Evolutionary conservation across 2,797 vertebrate species (phyloP).

Genomic region (Eremophila alpestris): DNA sequence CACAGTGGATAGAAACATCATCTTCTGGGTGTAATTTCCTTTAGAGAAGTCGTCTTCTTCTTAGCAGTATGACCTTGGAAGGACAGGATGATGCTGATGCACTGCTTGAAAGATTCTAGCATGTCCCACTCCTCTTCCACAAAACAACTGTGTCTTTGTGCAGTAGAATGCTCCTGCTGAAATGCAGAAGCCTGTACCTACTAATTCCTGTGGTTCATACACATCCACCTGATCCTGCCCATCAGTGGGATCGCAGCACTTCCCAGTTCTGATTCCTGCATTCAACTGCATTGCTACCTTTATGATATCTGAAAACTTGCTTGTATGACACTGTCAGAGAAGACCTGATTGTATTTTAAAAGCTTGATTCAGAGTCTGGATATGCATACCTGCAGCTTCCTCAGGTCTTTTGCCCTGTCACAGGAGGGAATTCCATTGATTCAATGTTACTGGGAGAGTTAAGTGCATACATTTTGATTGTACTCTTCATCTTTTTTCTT

Average conservation of each 20-base stretch:
- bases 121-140: not conserved
- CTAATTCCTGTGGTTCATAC: not conserved
- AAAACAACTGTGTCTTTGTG: not conserved
- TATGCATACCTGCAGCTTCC: not conserved
- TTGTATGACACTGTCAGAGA: not conserved
- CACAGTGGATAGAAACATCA: not conserved
- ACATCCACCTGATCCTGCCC: not conserved
- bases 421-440: not conserved
- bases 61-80: not conserved
- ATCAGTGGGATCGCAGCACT: not conserved
- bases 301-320: not conserved
- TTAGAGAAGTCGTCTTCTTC: not conserved
- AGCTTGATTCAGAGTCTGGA: not conserved
- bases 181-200: not conserved
- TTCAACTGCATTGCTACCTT: not conserved
- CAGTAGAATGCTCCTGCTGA: not conserved
- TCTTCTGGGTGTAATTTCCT: not conserved
- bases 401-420: not conserved
- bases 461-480: not conserved
- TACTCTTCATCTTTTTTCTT: not conserved
- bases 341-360: not conserved
- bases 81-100: no score
- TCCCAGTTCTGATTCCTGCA: not conserved
- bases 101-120: not conserved
- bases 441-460: fast-evolving